Conservation (phyloP, 2,888 invertebrate species). For the Leucophenga montana region DNA sequence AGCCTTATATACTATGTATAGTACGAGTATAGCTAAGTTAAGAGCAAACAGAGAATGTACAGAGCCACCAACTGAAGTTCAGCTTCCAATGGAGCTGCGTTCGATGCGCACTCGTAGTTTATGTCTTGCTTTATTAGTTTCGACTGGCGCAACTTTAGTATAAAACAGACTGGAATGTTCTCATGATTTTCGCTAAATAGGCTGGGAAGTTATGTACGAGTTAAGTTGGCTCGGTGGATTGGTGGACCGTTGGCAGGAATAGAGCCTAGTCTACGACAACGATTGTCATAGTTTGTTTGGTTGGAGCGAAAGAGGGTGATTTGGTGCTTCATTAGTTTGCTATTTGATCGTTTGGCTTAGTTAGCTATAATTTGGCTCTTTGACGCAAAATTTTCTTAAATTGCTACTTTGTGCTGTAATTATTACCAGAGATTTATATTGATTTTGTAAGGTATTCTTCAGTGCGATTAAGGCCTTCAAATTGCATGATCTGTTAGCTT, state of each 20-base stretch:
- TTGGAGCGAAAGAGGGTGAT: neutral
- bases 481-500: too few relatives aligned
- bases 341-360: conserved; percentile 21
- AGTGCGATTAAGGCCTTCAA: too few relatives aligned
- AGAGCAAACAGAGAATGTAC: neutral
- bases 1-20: too few relatives aligned
- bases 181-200: conserved; percentile 21
- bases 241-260: neutral
- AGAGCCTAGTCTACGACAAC: neutral
- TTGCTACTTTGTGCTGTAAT: conserved; percentile 1
- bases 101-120: conserved; percentile 9
- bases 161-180: conserved; percentile 15
- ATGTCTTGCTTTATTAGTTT: conserved; percentile 27
- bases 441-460: too few relatives aligned
- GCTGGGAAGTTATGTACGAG: neutral
- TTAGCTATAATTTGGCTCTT: conserved; percentile 20
- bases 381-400: neutral
- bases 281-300: conserved; percentile 13
- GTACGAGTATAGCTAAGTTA: too few relatives aligned
- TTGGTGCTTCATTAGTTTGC: conserved; percentile 12
- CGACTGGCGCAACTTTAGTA: conserved; percentile 3
- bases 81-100: neutral
- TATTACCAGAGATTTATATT: neutral
- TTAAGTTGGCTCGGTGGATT: neutral
- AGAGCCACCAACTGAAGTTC: neutral